phyloP scores from a whole-genome alignment of 2,113 vertebrate genomes.

The Agapornis roseicollis region DNA sequence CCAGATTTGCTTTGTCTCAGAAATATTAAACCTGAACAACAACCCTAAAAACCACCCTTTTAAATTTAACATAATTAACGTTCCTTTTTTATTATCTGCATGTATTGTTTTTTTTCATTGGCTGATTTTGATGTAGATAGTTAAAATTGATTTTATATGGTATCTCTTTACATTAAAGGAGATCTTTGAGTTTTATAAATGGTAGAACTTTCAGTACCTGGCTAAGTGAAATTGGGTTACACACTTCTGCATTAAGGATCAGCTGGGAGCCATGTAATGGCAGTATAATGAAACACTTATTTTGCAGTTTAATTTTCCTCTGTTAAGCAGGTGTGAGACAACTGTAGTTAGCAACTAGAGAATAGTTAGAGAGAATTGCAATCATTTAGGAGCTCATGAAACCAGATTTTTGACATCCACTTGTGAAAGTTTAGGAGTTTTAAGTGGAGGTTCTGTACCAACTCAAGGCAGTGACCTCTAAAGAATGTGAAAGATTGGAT shows the following conservation, averaged over 20 bases:
- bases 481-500: not conserved
- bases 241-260: not conserved
- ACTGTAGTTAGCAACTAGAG: not conserved
- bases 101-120: not conserved
- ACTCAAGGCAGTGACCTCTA: not conserved
- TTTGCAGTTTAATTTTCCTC: not conserved
- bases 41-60: not conserved
- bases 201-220: constrained; percentile 17
- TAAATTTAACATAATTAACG: not conserved
- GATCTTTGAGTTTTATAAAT: not conserved
- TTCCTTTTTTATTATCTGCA: not conserved
- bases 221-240: constrained; percentile 12
- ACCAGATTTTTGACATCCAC: constrained; percentile 29
- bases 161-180: not conserved
- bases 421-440: not conserved
- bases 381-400: not conserved
- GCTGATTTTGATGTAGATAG: not conserved
- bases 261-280: not conserved
- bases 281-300: not conserved
- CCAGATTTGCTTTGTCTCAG: not conserved
- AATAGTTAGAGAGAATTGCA: constrained; percentile 14
- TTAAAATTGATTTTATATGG: not conserved
- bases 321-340: not conserved
- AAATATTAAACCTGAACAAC: not conserved
- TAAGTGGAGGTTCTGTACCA: not conserved